Evolutionary conservation across 1,140 invertebrate genomes (phyloP).

Genomic region (Meloidogyne chitwoodi): DNA sequence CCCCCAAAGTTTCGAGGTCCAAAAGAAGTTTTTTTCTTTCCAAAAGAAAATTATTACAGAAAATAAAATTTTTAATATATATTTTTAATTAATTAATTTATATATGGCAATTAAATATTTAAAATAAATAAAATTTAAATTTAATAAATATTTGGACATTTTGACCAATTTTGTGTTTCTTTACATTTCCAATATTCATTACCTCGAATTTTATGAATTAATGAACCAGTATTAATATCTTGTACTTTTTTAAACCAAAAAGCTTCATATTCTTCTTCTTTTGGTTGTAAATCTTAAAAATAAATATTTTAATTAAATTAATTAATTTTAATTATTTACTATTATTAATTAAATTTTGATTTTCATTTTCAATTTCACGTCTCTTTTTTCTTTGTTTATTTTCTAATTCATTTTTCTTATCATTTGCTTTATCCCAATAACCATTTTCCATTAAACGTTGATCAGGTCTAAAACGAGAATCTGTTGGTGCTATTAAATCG

Average conservation of each 20-base stretch:
- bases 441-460: slow-evolving; percentile 95
- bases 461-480: slow-evolving; percentile 86
- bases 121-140: background rate
- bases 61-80: too few species aligned
- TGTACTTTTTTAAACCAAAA: slow-evolving; percentile 83
- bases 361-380: slow-evolving; percentile 54
- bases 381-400: slow-evolving; percentile 76
- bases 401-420: slow-evolving; percentile 79
- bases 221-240: slow-evolving; percentile 74
- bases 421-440: slow-evolving; percentile 90
- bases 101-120: too few species aligned
- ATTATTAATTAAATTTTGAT: slow-evolving; percentile 50
- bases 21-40: too few species aligned
- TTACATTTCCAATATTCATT: slow-evolving; percentile 87
- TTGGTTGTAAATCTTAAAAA: slow-evolving; percentile 69
- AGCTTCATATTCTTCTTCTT: slow-evolving; percentile 74
- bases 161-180: slow-evolving; percentile 77
- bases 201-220: slow-evolving; percentile 78
- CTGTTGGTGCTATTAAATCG: slow-evolving; percentile 85
- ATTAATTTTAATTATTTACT: background rate
- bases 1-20: too few species aligned
- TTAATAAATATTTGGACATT: slow-evolving; percentile 78
- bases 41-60: too few species aligned
- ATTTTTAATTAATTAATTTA: too few species aligned
- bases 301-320: too few species aligned